phyloP scores from a whole-genome alignment of 2,113 vertebrate species.

The Muscicapa adusta region DNA sequence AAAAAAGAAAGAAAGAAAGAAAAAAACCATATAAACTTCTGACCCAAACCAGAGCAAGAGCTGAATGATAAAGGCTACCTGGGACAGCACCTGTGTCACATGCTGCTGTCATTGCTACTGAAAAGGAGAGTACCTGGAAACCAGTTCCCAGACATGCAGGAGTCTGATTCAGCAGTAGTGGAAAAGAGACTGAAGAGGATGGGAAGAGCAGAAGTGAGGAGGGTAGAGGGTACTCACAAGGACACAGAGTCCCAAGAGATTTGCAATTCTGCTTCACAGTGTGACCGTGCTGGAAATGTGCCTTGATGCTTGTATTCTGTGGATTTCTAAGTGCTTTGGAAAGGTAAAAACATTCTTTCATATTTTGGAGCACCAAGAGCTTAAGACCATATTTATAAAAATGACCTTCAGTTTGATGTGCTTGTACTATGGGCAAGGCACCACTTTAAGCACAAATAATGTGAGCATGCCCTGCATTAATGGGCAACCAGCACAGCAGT shows the following conservation, averaged over 20 bases:
- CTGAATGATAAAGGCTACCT: neutral
- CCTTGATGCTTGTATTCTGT: neutral
- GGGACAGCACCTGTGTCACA: neutral
- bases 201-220: neutral
- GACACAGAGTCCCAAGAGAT: neutral
- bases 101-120: neutral
- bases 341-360: neutral
- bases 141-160: neutral
- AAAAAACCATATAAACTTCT: neutral
- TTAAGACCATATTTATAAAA: neutral
- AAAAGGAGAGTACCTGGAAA: neutral
- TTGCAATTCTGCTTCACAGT: neutral
- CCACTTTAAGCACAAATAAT: neutral
- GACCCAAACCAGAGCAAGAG: neutral
- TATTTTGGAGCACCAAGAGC: neutral
- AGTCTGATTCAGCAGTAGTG: neutral
- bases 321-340: neutral
- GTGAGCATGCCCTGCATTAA: neutral
- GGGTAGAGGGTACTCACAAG: neutral
- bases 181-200: neutral
- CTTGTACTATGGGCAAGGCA: neutral
- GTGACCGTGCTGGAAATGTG: neutral
- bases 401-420: neutral
- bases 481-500: neutral
- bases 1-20: too few relatives aligned